Conservation (phyloP, 2,888 invertebrate genomes). For the Hirtodrosophila confusa region DNA sequence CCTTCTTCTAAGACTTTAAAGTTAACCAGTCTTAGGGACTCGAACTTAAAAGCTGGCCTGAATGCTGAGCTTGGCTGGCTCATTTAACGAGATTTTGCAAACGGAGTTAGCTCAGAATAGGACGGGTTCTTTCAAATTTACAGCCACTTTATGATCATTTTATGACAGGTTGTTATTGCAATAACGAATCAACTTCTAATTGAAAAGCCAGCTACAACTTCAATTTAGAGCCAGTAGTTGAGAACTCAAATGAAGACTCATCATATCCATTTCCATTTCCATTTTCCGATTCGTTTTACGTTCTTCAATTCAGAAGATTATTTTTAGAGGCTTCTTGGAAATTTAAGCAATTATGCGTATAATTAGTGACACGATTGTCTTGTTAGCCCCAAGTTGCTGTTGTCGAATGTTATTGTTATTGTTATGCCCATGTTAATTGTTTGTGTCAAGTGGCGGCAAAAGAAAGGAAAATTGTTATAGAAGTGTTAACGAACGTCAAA, state of each 20-base stretch:
- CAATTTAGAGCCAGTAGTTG: too few species aligned
- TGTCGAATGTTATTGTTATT: conserved; percentile 36
- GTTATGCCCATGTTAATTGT: conserved; percentile 71
- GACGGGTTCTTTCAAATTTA: too few species aligned
- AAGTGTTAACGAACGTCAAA: conserved; percentile 67
- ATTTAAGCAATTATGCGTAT: conserved; percentile 77
- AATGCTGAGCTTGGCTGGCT: too few species aligned
- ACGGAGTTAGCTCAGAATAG: too few species aligned
- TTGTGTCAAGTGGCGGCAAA: conserved; percentile 64
- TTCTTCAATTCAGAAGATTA: conserved; percentile 18
- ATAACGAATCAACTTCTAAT: neutral
- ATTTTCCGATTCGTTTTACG: conserved; percentile 28
- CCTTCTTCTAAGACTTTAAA: too few species aligned
- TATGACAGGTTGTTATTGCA: neutral
- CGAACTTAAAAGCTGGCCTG: too few species aligned
- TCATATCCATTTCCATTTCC: too few species aligned
- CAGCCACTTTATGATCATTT: too few species aligned
- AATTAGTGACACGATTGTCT: conserved; percentile 79
- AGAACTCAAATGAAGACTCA: conserved; percentile 18
- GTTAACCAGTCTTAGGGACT: too few species aligned
- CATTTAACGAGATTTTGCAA: too few species aligned
- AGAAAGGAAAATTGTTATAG: conserved; percentile 54
- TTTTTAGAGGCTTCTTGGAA: conserved; percentile 66
- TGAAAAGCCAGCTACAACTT: neutral
- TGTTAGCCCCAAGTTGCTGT: conserved; percentile 51